phyloP scores from a whole-genome alignment of 2,888 invertebrate genomes.

The Lypha dubia region DNA sequence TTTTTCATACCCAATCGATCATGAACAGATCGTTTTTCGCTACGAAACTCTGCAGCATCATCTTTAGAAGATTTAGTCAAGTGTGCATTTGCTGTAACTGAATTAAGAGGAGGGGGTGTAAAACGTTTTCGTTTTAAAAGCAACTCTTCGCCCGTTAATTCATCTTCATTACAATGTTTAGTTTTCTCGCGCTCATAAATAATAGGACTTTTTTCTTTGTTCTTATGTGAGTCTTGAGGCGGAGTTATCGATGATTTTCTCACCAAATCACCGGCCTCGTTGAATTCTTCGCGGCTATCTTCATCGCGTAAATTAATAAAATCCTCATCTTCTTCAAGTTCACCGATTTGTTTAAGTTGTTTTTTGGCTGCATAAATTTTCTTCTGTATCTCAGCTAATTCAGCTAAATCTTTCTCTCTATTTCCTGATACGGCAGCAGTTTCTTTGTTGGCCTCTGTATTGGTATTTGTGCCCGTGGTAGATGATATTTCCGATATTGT shows the following conservation, averaged over 20 bases:
- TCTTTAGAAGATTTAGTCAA: constrained; percentile 42
- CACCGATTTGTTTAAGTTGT: constrained; percentile 84
- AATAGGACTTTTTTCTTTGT: constrained; percentile 80
- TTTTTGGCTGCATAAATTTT: constrained; percentile 86
- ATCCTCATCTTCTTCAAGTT: constrained; percentile 84
- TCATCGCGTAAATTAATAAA: constrained; percentile 87
- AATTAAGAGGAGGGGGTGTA: constrained; percentile 66
- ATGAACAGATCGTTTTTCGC: constrained; percentile 82
- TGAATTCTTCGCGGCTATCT: constrained; percentile 83
- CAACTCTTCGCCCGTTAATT: constrained; percentile 25
- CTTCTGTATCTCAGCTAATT: constrained; percentile 86
- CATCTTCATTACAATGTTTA: constrained; percentile 9
- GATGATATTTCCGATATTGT: constrained; percentile 83
- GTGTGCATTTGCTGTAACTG: constrained; percentile 2
- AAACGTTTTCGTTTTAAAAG: constrained; percentile 54
- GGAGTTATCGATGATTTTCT: constrained; percentile 52
- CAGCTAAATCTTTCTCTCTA: constrained; percentile 83
- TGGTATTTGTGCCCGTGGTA: constrained; percentile 73
- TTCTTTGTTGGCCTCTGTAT: constrained; percentile 40
- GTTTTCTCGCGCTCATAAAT: constrained; percentile 76
- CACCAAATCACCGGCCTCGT: constrained; percentile 74
- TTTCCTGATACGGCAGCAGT: constrained; percentile 72
- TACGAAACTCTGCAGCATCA: constrained; percentile 21
- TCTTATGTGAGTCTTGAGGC: constrained; percentile 48
- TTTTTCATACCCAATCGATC: constrained; percentile 84